Evolutionary conservation across 2,888 invertebrate species (phyloP).

Genomic region (Carcina quercana): DNA sequence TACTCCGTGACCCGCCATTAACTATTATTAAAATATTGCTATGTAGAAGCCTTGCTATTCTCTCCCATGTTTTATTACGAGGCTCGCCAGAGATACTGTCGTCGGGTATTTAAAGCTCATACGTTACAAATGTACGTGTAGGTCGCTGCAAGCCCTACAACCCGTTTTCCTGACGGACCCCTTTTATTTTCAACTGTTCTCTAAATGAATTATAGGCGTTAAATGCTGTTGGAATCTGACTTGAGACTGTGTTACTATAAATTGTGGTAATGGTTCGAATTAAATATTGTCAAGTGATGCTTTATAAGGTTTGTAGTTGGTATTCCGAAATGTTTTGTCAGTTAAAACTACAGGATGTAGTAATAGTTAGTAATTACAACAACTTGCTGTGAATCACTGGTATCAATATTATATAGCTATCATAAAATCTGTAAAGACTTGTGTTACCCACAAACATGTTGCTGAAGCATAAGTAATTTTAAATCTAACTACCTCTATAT

Average conservation of each 20-base stretch:
- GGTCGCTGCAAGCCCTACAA: conserved; percentile 30
- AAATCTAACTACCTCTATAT: too few species aligned
- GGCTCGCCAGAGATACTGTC: conserved; percentile 59
- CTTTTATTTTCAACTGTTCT: conserved; percentile 50
- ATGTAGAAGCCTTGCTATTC: conserved; percentile 63
- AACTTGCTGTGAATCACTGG: too few species aligned
- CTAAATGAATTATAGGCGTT: conserved; percentile 60
- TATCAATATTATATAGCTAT: too few species aligned
- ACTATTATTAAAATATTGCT: conserved; percentile 72
- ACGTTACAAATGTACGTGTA: conserved; percentile 63
- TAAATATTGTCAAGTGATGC: too few species aligned
- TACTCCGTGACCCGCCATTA: conserved; percentile 65
- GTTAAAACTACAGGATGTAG: too few species aligned
- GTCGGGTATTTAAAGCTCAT: conserved; percentile 65
- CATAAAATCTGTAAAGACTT: too few species aligned
- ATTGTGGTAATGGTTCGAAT: conserved; percentile 46
- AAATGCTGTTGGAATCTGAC: conserved; percentile 52
- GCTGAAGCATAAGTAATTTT: too few species aligned
- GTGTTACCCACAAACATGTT: too few species aligned
- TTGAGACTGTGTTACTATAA: conserved; percentile 48
- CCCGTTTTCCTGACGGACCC: conserved; percentile 34
- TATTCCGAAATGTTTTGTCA: too few species aligned
- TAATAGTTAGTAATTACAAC: too few species aligned
- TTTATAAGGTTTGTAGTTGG: too few species aligned
- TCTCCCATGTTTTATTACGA: conserved; percentile 66